Evolutionary conservation across 2,888 invertebrate genomes (phyloP).

Genomic region (Eupithecia exiguata): DNA sequence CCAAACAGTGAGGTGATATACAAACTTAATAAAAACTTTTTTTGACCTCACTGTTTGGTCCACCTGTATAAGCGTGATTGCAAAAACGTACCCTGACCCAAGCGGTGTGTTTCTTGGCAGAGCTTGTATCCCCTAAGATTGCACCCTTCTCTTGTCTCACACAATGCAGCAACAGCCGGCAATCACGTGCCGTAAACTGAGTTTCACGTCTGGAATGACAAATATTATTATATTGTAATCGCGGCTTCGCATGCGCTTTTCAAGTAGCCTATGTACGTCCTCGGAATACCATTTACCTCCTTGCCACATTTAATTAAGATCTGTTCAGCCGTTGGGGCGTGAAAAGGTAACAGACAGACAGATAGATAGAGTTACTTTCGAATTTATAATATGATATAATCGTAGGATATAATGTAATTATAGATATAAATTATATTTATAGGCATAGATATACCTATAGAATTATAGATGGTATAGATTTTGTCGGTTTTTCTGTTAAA

Average conservation of each 20-base stretch:
- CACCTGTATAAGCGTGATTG: too few species aligned
- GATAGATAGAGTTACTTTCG: not conserved
- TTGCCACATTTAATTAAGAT: not conserved
- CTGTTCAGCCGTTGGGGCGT: not conserved
- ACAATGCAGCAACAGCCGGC: conserved; percentile 67
- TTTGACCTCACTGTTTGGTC: too few species aligned
- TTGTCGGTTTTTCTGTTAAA: too few species aligned
- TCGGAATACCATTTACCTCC: not conserved
- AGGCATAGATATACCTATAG: too few species aligned
- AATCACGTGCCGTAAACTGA: conserved; percentile 70
- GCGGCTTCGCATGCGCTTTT: too few species aligned
- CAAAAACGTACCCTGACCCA: conserved; percentile 69
- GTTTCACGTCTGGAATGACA: conserved; percentile 42
- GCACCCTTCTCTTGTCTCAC: conserved; percentile 67
- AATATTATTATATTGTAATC: not conserved
- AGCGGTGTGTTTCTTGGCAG: conserved; percentile 57
- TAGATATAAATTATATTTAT: too few species aligned
- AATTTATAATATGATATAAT: too few species aligned
- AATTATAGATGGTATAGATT: too few species aligned
- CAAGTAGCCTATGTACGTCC: too few species aligned
- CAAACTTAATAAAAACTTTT: too few species aligned
- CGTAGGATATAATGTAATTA: too few species aligned
- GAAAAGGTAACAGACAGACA: not conserved
- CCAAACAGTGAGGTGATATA: too few species aligned
- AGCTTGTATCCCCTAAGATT: conserved; percentile 58